A percentile compares a stretch with the other conserved stretches of the same genome.
Conservation (phyloP, 2,797 vertebrate species). For the Epinephelus coioides region DNA sequence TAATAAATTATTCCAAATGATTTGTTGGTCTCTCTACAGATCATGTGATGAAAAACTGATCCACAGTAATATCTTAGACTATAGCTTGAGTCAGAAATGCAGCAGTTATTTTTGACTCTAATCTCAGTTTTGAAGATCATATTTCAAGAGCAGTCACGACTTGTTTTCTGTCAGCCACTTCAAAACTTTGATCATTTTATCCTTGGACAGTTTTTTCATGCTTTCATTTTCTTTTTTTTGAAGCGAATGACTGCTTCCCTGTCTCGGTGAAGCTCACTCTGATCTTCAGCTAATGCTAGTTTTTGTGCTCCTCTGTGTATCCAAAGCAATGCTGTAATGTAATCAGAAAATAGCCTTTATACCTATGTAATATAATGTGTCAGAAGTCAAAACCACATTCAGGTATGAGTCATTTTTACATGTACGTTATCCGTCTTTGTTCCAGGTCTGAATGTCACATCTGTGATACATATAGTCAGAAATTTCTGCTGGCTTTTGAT, state of each 20-base stretch:
- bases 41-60: constrained; percentile 2
- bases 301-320: neutral
- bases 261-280: constrained; percentile 6
- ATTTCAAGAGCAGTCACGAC: constrained; percentile 13
- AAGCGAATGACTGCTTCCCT: constrained; percentile 21
- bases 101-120: constrained; percentile 56
- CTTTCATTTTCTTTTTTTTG: constrained; percentile 35
- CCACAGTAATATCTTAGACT: neutral
- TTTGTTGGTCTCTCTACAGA: neutral
- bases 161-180: constrained; percentile 29
- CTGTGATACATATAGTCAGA: neutral
- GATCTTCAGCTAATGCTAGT: constrained; percentile 15
- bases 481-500: neutral
- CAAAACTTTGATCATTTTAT: constrained; percentile 41
- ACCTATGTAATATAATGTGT: constrained; percentile 3
- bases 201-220: constrained; percentile 17
- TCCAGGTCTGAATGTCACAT: neutral
- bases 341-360: neutral
- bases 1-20: neutral
- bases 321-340: constrained; percentile 8
- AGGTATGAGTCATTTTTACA: neutral
- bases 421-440: neutral
- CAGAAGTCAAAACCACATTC: neutral
- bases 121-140: constrained; percentile 43
- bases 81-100: constrained; percentile 13